Conservation (phyloP, 2,888 invertebrate species). For the Megaustenia siamemsis region DNA sequence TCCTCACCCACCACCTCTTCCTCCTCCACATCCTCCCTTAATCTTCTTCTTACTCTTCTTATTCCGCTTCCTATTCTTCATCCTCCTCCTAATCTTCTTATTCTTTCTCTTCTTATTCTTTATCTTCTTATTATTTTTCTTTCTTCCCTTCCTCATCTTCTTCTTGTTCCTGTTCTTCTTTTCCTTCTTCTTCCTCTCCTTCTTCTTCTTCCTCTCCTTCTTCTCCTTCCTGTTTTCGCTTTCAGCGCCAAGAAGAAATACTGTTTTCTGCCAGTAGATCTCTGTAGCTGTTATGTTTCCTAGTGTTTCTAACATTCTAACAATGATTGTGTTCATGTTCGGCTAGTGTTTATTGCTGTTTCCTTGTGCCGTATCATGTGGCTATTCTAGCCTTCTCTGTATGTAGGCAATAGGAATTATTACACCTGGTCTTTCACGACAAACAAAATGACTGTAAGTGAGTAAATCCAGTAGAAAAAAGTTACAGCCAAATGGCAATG, state of each 20-base stretch:
- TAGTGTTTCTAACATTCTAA: too few species aligned
- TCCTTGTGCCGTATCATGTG: too few species aligned
- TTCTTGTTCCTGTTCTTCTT: neutral
- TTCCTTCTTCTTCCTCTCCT: neutral
- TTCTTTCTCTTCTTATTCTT: neutral
- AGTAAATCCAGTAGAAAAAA: too few species aligned
- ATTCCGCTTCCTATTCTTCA: neutral
- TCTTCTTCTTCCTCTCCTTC: neutral
- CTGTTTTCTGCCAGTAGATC: too few species aligned
- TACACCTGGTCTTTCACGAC: too few species aligned
- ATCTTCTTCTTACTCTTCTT: neutral
- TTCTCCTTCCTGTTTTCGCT: neutral
- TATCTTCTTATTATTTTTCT: neutral
- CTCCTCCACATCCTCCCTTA: neutral
- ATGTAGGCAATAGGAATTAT: too few species aligned
- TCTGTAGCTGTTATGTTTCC: too few species aligned
- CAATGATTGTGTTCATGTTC: too few species aligned
- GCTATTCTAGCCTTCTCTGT: too few species aligned
- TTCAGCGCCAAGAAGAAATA: neutral
- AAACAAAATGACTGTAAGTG: too few species aligned
- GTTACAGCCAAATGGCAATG: too few species aligned
- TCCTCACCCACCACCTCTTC: neutral
- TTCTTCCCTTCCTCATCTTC: neutral
- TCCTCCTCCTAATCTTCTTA: neutral
- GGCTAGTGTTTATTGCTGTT: too few species aligned